Conservation (phyloP, 2,113 vertebrate species). For the Corvus moneduloides region DNA sequence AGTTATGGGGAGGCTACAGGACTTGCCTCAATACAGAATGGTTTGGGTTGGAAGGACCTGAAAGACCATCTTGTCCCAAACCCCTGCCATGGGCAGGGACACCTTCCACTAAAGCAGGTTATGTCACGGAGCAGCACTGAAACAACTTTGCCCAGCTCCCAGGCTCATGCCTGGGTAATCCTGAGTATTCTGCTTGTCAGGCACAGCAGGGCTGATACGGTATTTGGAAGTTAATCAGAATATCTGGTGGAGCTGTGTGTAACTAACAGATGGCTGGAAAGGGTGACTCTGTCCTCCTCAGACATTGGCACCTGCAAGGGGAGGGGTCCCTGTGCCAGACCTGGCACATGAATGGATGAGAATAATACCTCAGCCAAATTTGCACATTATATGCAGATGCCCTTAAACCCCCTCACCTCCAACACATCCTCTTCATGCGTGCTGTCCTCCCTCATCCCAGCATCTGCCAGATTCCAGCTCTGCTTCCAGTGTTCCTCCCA, state of each 20-base stretch:
- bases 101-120: not conserved
- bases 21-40: not conserved
- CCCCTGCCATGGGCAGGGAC: not conserved
- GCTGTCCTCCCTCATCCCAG: not conserved
- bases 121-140: not conserved
- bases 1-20: not conserved
- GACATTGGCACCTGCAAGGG: rapidly evolving
- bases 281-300: not conserved
- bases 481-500: not conserved
- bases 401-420: not conserved
- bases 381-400: not conserved
- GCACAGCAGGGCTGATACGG: not conserved
- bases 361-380: not conserved
- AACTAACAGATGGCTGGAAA: not conserved
- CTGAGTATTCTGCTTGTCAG: not conserved
- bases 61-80: not conserved
- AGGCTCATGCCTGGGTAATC: not conserved
- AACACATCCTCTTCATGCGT: not conserved
- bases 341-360: not conserved
- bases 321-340: not conserved
- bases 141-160: not conserved
- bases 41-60: not conserved
- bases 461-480: not conserved
- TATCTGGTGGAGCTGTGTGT: not conserved
- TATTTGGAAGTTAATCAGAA: not conserved